Conservation (phyloP, 2,113 vertebrate species). For the cattle (Bos taurus) region ARS-UCD2.0 NC_037345.1:41382001-41382500, state of each 20-base stretch:
- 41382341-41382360: not conserved
- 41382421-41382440: slow-evolving; percentile 58
- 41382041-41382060: not conserved
- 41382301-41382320: not conserved
- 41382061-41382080: not conserved
- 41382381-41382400: not conserved
- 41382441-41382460: slow-evolving; percentile 71
- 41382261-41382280: not conserved
- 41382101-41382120: not conserved
- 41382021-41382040: not conserved
- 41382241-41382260: not conserved
- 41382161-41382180: not conserved
- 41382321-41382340: not conserved
- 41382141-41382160: rapidly evolving
- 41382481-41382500: slow-evolving; percentile 64
- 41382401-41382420: not conserved
- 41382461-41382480: slow-evolving; percentile 73
- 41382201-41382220: not conserved
- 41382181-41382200: not conserved
- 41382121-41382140: not conserved
- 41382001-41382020: not conserved
- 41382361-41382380: not conserved
- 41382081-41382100: not conserved
- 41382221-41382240: not conserved
- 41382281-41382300: not conserved